Conservation (phyloP, 2,113 vertebrate genomes). For the Solenodon paradoxus region DNA sequence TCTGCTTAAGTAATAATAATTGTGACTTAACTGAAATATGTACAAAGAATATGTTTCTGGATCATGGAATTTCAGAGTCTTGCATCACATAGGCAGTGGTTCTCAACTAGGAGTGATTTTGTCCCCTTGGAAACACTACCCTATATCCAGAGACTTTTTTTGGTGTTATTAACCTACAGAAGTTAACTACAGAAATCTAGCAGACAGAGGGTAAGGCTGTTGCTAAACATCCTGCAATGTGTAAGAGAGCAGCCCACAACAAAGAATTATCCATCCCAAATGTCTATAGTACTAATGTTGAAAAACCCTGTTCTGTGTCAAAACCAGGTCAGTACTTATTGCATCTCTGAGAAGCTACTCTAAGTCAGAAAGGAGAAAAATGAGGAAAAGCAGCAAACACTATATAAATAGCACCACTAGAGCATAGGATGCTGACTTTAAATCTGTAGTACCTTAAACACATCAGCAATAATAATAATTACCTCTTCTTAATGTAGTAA, state of each 20-base stretch:
- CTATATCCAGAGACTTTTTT: neutral
- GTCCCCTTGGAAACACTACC: neutral
- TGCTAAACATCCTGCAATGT: neutral
- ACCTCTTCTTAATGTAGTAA: neutral
- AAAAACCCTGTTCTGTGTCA: neutral
- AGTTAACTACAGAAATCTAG: neutral
- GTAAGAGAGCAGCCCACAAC: neutral
- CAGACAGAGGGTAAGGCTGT: neutral
- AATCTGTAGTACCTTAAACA: neutral
- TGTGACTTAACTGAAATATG: neutral
- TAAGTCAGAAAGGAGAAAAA: neutral
- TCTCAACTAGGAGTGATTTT: neutral
- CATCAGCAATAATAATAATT: neutral
- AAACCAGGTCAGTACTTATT: neutral
- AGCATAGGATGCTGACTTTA: neutral
- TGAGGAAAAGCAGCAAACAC: neutral
- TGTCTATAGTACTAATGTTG: neutral
- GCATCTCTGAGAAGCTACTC: neutral
- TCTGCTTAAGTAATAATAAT: slow-evolving; percentile 12
- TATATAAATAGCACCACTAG: neutral
- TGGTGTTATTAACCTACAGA: neutral
- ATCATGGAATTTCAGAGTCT: neutral
- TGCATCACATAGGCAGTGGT: neutral
- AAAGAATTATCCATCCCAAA: neutral
- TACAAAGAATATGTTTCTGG: slow-evolving; percentile 15